Evolutionary conservation across 2,113 vertebrate genomes (phyloP).

Genomic region (Columba livia): DNA sequence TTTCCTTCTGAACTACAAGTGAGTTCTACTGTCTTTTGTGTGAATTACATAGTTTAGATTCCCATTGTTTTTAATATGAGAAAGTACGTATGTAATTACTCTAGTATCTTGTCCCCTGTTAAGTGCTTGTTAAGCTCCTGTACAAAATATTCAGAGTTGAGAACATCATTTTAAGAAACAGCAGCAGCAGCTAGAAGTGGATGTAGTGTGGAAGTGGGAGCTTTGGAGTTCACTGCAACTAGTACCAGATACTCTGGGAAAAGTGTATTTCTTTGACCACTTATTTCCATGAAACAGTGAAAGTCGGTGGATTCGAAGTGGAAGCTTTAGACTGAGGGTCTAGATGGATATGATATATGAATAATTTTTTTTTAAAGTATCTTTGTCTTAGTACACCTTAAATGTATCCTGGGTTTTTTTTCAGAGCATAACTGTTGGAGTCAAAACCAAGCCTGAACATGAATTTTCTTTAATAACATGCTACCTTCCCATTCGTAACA

Average conservation of each 20-base stretch:
- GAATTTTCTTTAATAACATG: not conserved
- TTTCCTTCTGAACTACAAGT: not conserved
- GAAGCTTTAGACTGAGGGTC: not conserved
- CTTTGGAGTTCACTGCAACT: not conserved
- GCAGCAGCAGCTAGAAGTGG: not conserved
- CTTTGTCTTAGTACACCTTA: not conserved
- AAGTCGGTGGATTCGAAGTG: not conserved
- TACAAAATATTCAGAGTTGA: not conserved
- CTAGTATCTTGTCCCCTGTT: not conserved
- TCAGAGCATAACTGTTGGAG: not conserved
- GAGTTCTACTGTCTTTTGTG: not conserved
- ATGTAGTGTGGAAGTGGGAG: not conserved
- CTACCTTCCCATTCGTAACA: not conserved
- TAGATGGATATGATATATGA: not conserved
- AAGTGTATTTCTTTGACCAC: not conserved
- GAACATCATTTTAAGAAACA: not conserved
- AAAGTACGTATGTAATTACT: not conserved
- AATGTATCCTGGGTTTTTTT: not conserved
- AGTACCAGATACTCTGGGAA: not conserved
- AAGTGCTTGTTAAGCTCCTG: not conserved
- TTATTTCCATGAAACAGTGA: not conserved
- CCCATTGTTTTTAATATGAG: not conserved
- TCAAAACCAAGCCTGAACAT: not conserved
- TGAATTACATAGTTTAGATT: not conserved
- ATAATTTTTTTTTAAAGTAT: not conserved